These are phyloP conservation scores for Cheilosia vernalis DNA, from an alignment of 2,888 invertebrate genomes.

Conservation along the genomic window DNA sequence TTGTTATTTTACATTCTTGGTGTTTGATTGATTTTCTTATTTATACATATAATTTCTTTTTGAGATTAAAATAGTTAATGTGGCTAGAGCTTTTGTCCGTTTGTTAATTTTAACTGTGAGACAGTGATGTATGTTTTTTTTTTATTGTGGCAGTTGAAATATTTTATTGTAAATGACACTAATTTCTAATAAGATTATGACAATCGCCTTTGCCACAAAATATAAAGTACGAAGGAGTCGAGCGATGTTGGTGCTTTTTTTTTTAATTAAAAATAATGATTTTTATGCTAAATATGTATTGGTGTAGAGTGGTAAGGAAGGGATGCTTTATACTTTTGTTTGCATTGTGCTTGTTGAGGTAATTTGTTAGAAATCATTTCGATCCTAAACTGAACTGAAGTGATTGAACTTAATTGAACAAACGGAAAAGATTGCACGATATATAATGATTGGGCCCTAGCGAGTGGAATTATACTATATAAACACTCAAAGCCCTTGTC, in stretches of 20 bases:
- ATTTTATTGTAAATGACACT: slow-evolving; percentile 15
- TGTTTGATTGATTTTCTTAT: slow-evolving; percentile 32
- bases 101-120: slow-evolving; percentile 8
- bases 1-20: slow-evolving; percentile 25
- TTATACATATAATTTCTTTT: slow-evolving; percentile 17
- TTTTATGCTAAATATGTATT: too few relatives aligned
- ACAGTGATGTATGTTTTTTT: slow-evolving; percentile 18
- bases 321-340: too few relatives aligned
- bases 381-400: too few relatives aligned
- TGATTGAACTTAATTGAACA: too few relatives aligned
- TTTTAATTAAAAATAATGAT: background rate
- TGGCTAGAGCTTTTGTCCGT: slow-evolving; percentile 7
- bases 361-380: too few relatives aligned
- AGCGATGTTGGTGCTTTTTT: background rate
- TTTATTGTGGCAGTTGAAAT: slow-evolving; percentile 28
- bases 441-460: too few relatives aligned
- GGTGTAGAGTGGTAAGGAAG: too few relatives aligned
- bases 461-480: too few relatives aligned
- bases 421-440: too few relatives aligned
- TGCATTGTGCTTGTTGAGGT: too few relatives aligned
- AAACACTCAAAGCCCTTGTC: too few relatives aligned
- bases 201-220: slow-evolving; percentile 13
- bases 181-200: slow-evolving; percentile 12
- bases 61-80: slow-evolving; percentile 26
- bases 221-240: slow-evolving; percentile 41